Base-by-base conservation (phyloP, 1,140 invertebrate genomes). In the Caenorhabditis brenneri region DNA sequence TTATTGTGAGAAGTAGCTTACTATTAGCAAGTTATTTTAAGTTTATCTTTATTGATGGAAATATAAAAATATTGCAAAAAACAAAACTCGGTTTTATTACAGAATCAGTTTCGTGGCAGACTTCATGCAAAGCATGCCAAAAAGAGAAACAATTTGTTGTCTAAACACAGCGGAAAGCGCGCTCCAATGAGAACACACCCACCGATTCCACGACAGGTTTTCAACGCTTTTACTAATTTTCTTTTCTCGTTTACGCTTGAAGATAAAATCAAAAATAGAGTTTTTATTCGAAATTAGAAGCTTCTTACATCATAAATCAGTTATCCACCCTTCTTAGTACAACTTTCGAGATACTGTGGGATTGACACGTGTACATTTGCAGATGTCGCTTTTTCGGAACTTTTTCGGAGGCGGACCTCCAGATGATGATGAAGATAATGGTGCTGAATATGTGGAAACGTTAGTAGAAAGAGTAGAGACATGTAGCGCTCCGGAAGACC, bases 401-500 rank as follows among this genome's bases (percentile, higher is more conserved):
- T 88, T 90, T 69, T 90, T 91, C 49, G 87, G 88, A 33, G 87
- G 87, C 27, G 74, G 86, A 16, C 82, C 49, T 9, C 24, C 31
- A 27, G 86, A 84, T 10, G 42, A 79, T 5, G 80, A 85, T 0
- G 53, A 82, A 74, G 84, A 87, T 33, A 83, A 88, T 39, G 88
- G 69, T 42, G 74, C 39, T 33, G 89, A 90, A 46, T 81, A 90
- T 27, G 94, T 99, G 85, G 97, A 99, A 91, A 93, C 94, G 86
- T 91, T 99, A 12, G 94, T 98, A 15, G 95, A 98, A 89, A 92
- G 97, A 87, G 94, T 98, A 2, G 94, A 94, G 89, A 95, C 95
- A 48, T 98, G 97, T 10, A 97, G 95, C 7, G 91, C 98, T 53
- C 91, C 99, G 19, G 96, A 98, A 91, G 97, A 99, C 90, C 92